Percentiles rank a stretch among this genome's conserved stretches.
Conservation (phyloP, 2,888 invertebrate species). For the Pachymerium ferrugineum region DNA sequence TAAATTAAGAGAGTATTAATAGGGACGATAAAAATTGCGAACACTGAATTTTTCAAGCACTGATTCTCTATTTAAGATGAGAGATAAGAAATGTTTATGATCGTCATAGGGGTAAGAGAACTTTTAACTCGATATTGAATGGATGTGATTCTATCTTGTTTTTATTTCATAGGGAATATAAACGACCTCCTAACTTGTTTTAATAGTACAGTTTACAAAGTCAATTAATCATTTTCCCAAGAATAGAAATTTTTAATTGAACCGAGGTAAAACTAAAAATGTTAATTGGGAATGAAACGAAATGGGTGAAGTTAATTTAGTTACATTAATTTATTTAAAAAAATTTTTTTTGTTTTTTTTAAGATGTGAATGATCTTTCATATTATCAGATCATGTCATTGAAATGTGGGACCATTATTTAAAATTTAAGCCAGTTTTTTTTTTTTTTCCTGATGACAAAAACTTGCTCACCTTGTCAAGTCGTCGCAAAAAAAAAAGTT, state of each 20-base stretch:
- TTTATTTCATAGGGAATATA: not conserved
- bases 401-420: not conserved
- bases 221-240: not conserved
- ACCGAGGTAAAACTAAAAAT: not conserved
- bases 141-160: not conserved
- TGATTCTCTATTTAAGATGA: not conserved
- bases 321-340: too few relatives aligned
- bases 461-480: slow-evolving; percentile 1
- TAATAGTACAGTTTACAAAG: not conserved
- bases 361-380: not conserved
- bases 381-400: not conserved
- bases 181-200: not conserved
- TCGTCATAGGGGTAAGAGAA: slow-evolving; percentile 6
- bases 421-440: not conserved
- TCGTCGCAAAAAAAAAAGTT: not conserved
- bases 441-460: not conserved
- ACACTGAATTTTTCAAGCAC: not conserved
- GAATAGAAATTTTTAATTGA: too few relatives aligned
- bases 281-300: not conserved
- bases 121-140: not conserved
- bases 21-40: not conserved
- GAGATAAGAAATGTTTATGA: slow-evolving; percentile 2
- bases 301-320: too few relatives aligned
- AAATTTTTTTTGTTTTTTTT: not conserved
- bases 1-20: too few relatives aligned